Evolutionary conservation across 2,888 invertebrate genomes (phyloP), one percentile per base, ranked within the genome.

Genomic region (Pomacea canaliculata): DNA sequence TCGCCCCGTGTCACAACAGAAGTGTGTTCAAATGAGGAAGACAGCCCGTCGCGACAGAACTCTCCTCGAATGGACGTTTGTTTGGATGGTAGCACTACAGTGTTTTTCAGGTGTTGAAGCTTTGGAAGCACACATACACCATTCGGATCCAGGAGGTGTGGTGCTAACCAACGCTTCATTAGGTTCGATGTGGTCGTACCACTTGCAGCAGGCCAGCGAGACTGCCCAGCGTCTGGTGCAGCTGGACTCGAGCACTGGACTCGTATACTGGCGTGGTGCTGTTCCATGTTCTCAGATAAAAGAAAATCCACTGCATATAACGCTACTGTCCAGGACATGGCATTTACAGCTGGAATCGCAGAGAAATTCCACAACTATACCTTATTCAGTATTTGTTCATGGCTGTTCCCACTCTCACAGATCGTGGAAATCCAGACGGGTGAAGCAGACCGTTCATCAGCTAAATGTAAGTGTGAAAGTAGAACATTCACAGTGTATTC

Each of bases 141-240:
- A 74, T 67, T 70, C 69, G 48, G 78, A 78, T 78, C 75, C 70
- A 71, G 80, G 76, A 56, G 80, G 80, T 49, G 76, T 75, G 3
- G 71, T 80, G 13, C 62, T 89, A 12, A 87, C 87, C 76, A 86
- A 90, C 77, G 85, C 83, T 37, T 85, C 86, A 73, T 78, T 86
- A 48, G 88, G 87, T 27, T 77, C 95, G 83, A 94, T 94, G 19
- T 86, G 89, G 87, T 83, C 83, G 8, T 89, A 90, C 75, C 77
- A 81, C 46, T 68, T 89, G n/a, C 86, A 86, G 46, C 70, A 78
- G 13, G 77, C 70, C 16, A 70, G 79, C 19, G 77, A 79, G 59
- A 76, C 69, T 12, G 56, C 76, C 27, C 51, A 60, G n/a, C 72
- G 81, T 19, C 72, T 79, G 23, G 56, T 87, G 16, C 68, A 77